phyloP scores from a whole-genome alignment of 2,888 invertebrate species.

The Apamea monoglypha region DNA sequence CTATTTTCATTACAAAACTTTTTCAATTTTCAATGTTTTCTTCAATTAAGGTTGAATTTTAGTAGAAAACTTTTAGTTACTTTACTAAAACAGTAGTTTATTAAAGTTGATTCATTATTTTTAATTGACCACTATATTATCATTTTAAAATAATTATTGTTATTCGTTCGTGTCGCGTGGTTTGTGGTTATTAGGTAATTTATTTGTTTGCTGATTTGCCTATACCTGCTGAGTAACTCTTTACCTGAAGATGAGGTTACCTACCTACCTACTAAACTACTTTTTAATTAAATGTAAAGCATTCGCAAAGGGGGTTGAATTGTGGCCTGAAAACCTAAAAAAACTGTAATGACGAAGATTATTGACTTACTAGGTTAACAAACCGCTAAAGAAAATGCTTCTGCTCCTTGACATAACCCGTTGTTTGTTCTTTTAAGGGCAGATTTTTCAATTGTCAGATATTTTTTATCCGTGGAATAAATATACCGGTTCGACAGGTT shows the following conservation, averaged over 20 bases:
- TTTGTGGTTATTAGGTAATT: slow-evolving; percentile 38
- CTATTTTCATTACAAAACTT: slow-evolving; percentile 60
- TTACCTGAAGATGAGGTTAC: background rate
- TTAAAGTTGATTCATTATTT: slow-evolving; percentile 31
- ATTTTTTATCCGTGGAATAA: background rate
- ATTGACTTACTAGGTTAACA: too few relatives aligned
- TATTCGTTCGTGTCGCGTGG: background rate
- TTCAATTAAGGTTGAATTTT: slow-evolving; percentile 46
- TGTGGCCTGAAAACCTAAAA: background rate
- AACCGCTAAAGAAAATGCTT: background rate
- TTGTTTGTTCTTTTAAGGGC: background rate
- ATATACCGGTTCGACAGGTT: background rate
- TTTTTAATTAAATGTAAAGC: background rate
- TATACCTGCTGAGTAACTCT: slow-evolving; percentile 12
- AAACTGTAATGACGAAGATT: background rate
- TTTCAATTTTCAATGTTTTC: slow-evolving; percentile 53
- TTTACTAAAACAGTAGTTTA: slow-evolving; percentile 12
- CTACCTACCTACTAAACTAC: background rate
- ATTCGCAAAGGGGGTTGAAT: background rate
- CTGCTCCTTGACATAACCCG: background rate
- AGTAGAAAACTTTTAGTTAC: slow-evolving; percentile 35
- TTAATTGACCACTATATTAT: slow-evolving; percentile 27
- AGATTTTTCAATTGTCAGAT: background rate
- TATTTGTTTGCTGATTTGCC: slow-evolving; percentile 18
- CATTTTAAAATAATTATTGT: slow-evolving; percentile 2